These are phyloP conservation scores for Coenobita brevimanus DNA, from an alignment of 1,140 invertebrate genomes.

Conservation along the genomic window DNA sequence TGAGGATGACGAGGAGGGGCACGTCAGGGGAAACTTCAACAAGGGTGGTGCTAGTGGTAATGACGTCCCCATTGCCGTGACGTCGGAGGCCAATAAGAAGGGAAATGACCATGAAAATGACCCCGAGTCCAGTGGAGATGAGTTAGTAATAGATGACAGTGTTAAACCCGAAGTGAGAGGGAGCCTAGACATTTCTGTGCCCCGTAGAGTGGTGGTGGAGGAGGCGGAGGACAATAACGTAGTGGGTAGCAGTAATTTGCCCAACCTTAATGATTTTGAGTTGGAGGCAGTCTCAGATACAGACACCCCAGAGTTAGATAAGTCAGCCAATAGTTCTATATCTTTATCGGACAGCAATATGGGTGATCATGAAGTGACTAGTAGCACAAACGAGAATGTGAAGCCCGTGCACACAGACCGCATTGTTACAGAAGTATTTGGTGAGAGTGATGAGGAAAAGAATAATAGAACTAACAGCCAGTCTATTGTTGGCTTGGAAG, in stretches of 20 bases:
- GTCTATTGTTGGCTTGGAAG: constrained; percentile 75
- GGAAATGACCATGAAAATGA: constrained; percentile 49
- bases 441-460: constrained; percentile 49
- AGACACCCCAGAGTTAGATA: constrained; percentile 69
- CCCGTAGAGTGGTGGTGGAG: constrained; percentile 70
- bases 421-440: constrained; percentile 40
- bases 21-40: constrained; percentile 8
- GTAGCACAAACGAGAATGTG: constrained; percentile 68
- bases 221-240: constrained; percentile 70
- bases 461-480: constrained; percentile 36
- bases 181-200: constrained; percentile 73
- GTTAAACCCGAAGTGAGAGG: constrained; percentile 67
- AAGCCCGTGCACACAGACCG: constrained; percentile 29
- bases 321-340: constrained; percentile 69
- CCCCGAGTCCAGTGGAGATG: constrained; percentile 69
- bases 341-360: constrained; percentile 67
- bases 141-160: constrained; percentile 69
- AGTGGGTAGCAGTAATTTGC: constrained; percentile 62
- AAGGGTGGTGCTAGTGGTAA: neutral
- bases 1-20: constrained; percentile 31
- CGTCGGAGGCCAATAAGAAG: constrained; percentile 53
- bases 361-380: constrained; percentile 68
- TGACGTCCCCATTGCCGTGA: constrained; percentile 5
- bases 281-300: constrained; percentile 69
- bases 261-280: constrained; percentile 63